Evolutionary conservation across 2,113 vertebrate genomes (phyloP).

Genomic region (Chaetorhynchus papuensis): DNA sequence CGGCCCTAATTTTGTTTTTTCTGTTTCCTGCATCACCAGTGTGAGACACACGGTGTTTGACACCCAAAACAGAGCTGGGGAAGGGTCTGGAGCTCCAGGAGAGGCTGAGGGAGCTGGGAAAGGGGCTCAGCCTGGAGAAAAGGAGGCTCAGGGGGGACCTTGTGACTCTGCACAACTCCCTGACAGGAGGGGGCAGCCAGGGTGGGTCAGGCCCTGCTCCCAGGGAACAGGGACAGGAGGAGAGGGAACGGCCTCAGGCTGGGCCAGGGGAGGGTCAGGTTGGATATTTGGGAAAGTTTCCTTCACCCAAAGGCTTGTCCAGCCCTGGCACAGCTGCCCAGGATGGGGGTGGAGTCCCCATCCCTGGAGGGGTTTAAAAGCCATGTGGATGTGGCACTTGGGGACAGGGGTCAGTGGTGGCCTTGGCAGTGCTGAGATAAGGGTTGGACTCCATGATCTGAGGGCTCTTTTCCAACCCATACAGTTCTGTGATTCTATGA

Average conservation of each 20-base stretch:
- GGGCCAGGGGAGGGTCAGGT: accelerated
- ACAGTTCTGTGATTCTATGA: background rate
- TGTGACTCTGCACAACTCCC: background rate
- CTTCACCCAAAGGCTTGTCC: accelerated
- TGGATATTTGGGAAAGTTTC: accelerated
- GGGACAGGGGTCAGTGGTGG: background rate
- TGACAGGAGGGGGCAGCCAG: background rate
- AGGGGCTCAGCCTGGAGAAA: background rate
- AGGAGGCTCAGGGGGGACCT: background rate
- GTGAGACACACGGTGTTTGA: background rate
- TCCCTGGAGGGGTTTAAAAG: background rate
- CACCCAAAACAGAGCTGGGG: background rate
- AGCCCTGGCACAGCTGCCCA: background rate
- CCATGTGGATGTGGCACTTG: accelerated
- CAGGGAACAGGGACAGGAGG: background rate
- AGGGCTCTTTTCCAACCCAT: background rate
- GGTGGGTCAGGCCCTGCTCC: accelerated
- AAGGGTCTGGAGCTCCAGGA: background rate
- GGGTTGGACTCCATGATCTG: accelerated
- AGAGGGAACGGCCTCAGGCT: accelerated
- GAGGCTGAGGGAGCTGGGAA: background rate
- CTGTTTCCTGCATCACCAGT: background rate
- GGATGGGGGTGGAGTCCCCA: background rate
- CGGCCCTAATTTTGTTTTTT: background rate
- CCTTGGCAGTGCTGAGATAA: background rate